Percentiles rank a stretch among this genome's conserved stretches.
phyloP scores from a whole-genome alignment of 2,888 invertebrate genomes.

The Noctuana brunneofusca region DNA sequence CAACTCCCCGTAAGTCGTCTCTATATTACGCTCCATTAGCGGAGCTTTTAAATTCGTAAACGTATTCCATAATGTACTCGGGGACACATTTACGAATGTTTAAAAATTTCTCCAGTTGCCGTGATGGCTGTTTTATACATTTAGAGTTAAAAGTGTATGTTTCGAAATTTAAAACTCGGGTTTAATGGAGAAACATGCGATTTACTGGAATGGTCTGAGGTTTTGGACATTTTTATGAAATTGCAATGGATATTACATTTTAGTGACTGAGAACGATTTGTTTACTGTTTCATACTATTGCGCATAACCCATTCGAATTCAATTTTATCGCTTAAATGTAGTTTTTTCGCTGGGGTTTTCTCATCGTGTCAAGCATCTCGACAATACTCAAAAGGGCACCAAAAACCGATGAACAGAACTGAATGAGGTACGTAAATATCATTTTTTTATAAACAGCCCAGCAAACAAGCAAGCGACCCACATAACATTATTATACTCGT shows the following conservation, averaged over 20 bases:
- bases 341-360: too few relatives aligned
- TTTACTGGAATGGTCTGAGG: not conserved
- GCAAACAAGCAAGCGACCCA: too few relatives aligned
- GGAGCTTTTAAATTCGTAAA: conserved; percentile 25
- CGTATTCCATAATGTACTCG: conserved; percentile 17
- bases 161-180: conserved; percentile 14
- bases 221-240: conserved; percentile 2
- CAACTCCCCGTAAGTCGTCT: conserved; percentile 16
- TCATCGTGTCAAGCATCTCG: too few relatives aligned
- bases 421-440: too few relatives aligned
- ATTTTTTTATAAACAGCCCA: too few relatives aligned
- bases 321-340: too few relatives aligned
- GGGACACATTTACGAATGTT: conserved; percentile 26
- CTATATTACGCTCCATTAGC: conserved; percentile 24
- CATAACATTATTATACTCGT: too few relatives aligned
- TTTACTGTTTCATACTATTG: too few relatives aligned
- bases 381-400: too few relatives aligned
- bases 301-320: too few relatives aligned
- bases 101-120: conserved; percentile 19
- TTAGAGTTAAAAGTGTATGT: conserved; percentile 14
- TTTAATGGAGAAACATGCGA: conserved; percentile 9
- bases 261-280: not conserved
- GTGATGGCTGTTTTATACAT: conserved; percentile 12
- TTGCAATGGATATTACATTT: not conserved
- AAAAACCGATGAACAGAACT: too few relatives aligned